phyloP scores from a whole-genome alignment of 2,888 invertebrate species.

The Sepioteuthis lessoniana region DNA sequence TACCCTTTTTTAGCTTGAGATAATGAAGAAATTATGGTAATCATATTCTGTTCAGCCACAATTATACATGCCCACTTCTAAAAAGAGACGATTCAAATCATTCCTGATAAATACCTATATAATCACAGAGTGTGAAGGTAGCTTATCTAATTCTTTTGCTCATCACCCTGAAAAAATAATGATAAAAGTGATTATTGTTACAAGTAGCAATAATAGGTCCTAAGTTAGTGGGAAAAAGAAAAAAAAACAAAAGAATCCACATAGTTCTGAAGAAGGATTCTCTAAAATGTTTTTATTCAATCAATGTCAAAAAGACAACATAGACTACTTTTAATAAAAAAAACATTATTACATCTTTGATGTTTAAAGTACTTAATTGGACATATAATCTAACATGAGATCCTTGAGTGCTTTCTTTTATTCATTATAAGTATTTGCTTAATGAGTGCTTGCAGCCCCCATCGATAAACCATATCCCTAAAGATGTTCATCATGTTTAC shows the following conservation, averaged over 20 bases:
- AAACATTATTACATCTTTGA: neutral
- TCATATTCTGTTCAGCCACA: neutral
- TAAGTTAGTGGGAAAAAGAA: neutral
- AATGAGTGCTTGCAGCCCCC: neutral
- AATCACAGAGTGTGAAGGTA: neutral
- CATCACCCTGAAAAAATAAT: constrained; percentile 20
- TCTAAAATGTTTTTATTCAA: neutral
- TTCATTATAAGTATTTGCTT: neutral
- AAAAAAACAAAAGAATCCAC: neutral
- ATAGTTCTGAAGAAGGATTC: neutral
- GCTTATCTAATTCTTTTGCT: neutral
- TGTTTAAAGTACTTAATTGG: neutral
- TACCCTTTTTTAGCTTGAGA: neutral
- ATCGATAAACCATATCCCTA: neutral
- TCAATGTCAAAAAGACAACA: neutral
- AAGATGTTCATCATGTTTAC: neutral
- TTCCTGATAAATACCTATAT: neutral
- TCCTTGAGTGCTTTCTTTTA: neutral
- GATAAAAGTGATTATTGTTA: neutral
- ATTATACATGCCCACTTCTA: neutral
- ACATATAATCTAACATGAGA: neutral
- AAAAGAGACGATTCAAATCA: neutral
- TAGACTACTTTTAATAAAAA: neutral
- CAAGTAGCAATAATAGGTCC: neutral
- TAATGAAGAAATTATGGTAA: neutral